Conservation (phyloP, 2,888 invertebrate species). For the Galerucella pusilla region DNA sequence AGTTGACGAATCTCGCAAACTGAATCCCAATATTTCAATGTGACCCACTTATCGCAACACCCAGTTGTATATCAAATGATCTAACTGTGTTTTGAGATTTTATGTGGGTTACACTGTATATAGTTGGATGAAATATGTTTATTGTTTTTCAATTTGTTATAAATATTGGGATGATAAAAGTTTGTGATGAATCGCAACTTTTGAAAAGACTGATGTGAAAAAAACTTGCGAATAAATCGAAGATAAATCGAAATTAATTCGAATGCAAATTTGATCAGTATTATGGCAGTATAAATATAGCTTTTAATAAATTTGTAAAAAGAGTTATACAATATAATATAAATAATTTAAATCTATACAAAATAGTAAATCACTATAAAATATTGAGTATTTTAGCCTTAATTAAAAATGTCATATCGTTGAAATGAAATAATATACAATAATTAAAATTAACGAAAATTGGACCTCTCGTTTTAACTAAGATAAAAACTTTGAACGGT, state of each 20-base stretch:
- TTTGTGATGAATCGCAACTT: not conserved
- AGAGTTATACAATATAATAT: slow-evolving; percentile 33
- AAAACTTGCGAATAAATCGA: not conserved
- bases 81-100: too few relatives aligned
- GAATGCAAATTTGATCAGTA: slow-evolving; percentile 22
- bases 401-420: slow-evolving; percentile 34
- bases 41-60: too few relatives aligned
- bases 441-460: slow-evolving; percentile 10
- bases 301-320: slow-evolving; percentile 36
- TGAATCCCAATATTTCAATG: too few relatives aligned
- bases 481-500: not conserved
- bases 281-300: slow-evolving; percentile 37
- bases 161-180: not conserved
- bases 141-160: too few relatives aligned
- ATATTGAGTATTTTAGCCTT: slow-evolving; percentile 39
- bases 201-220: not conserved
- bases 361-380: slow-evolving; percentile 40
- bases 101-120: too few relatives aligned
- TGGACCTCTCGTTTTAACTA: slow-evolving; percentile 18
- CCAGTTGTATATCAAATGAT: too few relatives aligned
- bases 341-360: slow-evolving; percentile 43
- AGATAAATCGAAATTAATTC: slow-evolving; percentile 2
- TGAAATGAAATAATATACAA: slow-evolving; percentile 38
- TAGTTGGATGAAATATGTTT: too few relatives aligned
- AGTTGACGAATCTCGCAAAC: too few relatives aligned